Conservation (phyloP, 2,797 vertebrate species). For the Characodon lateralis region DNA sequence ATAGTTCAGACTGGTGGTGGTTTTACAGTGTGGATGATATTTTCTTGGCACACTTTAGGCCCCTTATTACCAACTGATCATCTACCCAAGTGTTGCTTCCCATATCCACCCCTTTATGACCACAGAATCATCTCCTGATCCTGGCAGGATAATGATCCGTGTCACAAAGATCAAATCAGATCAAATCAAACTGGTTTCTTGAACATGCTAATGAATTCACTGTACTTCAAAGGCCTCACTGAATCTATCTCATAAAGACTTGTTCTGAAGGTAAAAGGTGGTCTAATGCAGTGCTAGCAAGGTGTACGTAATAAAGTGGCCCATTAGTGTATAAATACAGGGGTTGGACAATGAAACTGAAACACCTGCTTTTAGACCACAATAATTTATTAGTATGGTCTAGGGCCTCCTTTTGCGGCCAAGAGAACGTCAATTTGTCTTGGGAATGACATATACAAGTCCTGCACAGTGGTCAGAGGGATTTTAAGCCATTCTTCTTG, state of each 20-base stretch:
- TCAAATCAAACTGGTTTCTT: neutral
- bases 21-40: neutral
- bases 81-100: neutral
- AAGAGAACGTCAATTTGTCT: too few relatives aligned
- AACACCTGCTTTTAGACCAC: too few relatives aligned
- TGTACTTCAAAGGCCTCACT: neutral
- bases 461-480: too few relatives aligned
- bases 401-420: too few relatives aligned
- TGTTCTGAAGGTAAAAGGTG: too few relatives aligned
- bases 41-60: neutral
- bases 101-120: neutral
- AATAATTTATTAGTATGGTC: too few relatives aligned
- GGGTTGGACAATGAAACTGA: too few relatives aligned
- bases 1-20: neutral
- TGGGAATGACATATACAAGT: too few relatives aligned
- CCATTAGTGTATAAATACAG: neutral
- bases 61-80: neutral
- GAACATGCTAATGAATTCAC: neutral
- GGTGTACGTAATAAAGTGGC: neutral
- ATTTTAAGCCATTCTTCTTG: too few relatives aligned
- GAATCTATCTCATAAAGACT: neutral
- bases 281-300: neutral
- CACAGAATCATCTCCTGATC: too few relatives aligned
- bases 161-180: neutral
- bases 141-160: neutral